Base-by-base conservation (phyloP, 2,888 invertebrate genomes). In the Rotaria socialis region DNA sequence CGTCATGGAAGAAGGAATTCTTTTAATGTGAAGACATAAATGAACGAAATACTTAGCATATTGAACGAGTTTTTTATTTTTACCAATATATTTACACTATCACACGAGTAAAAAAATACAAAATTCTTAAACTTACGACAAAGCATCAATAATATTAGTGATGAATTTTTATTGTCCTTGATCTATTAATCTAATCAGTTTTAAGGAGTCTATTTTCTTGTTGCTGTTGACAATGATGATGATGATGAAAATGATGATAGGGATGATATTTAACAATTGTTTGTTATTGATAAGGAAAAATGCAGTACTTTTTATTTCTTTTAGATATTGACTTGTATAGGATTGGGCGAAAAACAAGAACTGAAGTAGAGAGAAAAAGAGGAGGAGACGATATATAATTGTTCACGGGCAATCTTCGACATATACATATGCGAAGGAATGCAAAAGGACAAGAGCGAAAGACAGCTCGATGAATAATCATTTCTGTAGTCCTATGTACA, bases 381-480 rank as follows among this genome's bases (percentile, higher is more conserved):
- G 67, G 67, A 67, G 35, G 24, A 67, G 67, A 67, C 35, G 14
- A 67, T 14, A 27, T 35, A 67, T 67, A 27, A 67, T 67, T 67
- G 67, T 67, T 67, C 67, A 67, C 67, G 35, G 67, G 16, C 14
- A 67, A 16, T 35, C 67, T 67, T 67, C 35, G 35, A 16, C 19
- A 67, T 67, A 67, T 67, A 67, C 67, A 41, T 35, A 67, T 67
- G 19, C 16, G 22, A 35, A 41, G 35, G 19, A 67, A 67, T 19
- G 67, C 67, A 35, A 67, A 67, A 35, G 67, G 67, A 67, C 67
- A 67, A 35, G 41, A 67, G 16, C 67, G 2, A 67, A 67, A 67
- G 67, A 67, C 35, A 67, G 11, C 35, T 67, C 19, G 35, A 67
- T 67, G 67, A 67, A 67, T 67, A 67, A 67, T 67, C 35, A 67